These are phyloP conservation scores for Eupleurogrammus muticus DNA, from an alignment of 2,797 vertebrate genomes.

Conservation along the genomic window DNA sequence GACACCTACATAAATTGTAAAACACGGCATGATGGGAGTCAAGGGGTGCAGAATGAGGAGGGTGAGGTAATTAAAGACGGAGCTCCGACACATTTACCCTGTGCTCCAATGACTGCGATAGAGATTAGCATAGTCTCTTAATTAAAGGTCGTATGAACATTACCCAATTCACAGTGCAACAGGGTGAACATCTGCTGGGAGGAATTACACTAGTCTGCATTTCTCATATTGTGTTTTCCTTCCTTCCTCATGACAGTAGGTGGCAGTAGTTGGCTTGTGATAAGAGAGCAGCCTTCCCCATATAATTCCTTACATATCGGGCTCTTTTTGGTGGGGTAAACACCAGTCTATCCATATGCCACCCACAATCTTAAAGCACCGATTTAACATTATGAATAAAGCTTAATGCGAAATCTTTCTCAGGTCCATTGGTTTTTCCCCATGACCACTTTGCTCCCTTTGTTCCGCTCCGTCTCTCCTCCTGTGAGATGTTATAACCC, in stretches of 20 bases:
- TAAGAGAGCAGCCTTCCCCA: slow-evolving; percentile 23
- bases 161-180: slow-evolving; percentile 78
- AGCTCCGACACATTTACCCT: slow-evolving; percentile 59
- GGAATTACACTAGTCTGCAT: slow-evolving; percentile 60
- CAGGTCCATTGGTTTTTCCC: slow-evolving; percentile 47
- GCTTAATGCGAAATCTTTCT: slow-evolving; percentile 49
- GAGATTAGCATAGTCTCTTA: slow-evolving; percentile 76
- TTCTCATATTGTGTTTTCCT: slow-evolving; percentile 49
- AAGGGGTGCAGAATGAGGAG: slow-evolving; percentile 27
- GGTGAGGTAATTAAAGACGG: slow-evolving; percentile 60
- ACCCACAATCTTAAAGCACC: slow-evolving; percentile 44
- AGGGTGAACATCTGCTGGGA: slow-evolving; percentile 80
- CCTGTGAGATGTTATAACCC: slow-evolving; percentile 64
- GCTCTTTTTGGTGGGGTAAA: slow-evolving; percentile 44
- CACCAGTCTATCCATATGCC: slow-evolving; percentile 39
- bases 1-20: slow-evolving; percentile 11
- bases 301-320: slow-evolving; percentile 45
- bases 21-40: slow-evolving; percentile 17
- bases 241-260: slow-evolving; percentile 70
- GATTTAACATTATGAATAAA: slow-evolving; percentile 59
- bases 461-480: slow-evolving; percentile 46
- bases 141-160: slow-evolving; percentile 78
- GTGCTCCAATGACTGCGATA: slow-evolving; percentile 53
- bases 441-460: slow-evolving; percentile 59
- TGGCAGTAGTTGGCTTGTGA: slow-evolving; percentile 81